Conservation (phyloP, 2,113 vertebrate species). For the Bombycilla garrulus region DNA sequence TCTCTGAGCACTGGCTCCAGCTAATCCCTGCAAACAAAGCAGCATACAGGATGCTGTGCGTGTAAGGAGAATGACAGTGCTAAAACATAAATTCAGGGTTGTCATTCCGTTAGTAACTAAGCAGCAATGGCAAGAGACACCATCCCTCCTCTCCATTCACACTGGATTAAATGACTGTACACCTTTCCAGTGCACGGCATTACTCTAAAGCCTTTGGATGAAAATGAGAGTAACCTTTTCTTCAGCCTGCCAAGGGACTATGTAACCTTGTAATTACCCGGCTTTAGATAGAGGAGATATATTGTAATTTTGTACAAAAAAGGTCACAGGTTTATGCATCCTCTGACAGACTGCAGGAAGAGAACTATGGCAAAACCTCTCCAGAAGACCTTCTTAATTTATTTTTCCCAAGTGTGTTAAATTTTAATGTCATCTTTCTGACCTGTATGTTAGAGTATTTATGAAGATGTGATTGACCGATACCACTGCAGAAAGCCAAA, state of each 20-base stretch:
- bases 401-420: conserved; percentile 65
- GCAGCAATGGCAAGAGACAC: background rate
- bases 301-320: conserved; percentile 74
- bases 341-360: conserved; percentile 57
- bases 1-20: background rate
- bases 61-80: background rate
- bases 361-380: conserved; percentile 62
- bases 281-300: conserved; percentile 73
- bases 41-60: background rate
- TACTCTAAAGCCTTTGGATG: conserved; percentile 47
- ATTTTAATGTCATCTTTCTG: conserved; percentile 71
- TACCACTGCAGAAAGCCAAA: background rate
- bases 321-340: conserved; percentile 75
- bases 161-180: background rate
- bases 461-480: conserved; percentile 71
- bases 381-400: conserved; percentile 70
- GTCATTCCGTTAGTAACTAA: background rate
- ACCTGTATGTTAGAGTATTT: conserved; percentile 63
- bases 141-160: background rate
- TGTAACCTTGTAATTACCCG: conserved; percentile 75
- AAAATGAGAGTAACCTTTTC: conserved; percentile 73
- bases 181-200: conserved; percentile 49
- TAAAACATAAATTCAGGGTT: background rate
- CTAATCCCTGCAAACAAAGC: background rate
- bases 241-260: conserved; percentile 68